A percentile compares a stretch with the other conserved stretches of the same genome.
These are phyloP conservation scores for Trachelus stipa DNA, from an alignment of 2,888 invertebrate species.

Conservation along the genomic window DNA sequence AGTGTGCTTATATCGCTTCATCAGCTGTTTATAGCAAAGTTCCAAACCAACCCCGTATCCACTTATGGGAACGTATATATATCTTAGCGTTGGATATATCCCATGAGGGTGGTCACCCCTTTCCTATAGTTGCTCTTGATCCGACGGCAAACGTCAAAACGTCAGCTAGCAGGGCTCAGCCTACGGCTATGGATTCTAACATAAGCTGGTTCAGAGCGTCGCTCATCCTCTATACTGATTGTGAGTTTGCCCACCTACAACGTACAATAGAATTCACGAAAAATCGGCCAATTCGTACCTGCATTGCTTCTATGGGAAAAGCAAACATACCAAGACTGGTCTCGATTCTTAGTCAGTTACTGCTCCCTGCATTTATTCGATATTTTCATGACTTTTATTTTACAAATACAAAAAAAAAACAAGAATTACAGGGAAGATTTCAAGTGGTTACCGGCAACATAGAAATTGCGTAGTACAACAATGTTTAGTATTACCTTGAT, in stretches of 20 bases:
- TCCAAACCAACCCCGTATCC: constrained; percentile 2
- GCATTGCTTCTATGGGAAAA: constrained; percentile 47
- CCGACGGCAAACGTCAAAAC: constrained; percentile 34
- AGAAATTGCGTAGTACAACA: not conserved
- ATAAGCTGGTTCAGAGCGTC: constrained; percentile 44
- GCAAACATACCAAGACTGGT: constrained; percentile 36
- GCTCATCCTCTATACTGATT: not conserved
- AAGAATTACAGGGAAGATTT: not conserved
- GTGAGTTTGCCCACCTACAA: constrained; percentile 6
- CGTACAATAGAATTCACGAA: constrained; percentile 5
- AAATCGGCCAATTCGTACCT: constrained; percentile 34
- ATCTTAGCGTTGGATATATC: not conserved
- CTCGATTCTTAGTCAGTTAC: not conserved
- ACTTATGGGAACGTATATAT: not conserved
- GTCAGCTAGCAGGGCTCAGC: constrained; percentile 23
- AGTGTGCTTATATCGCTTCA: not conserved
- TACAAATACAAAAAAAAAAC: not conserved
- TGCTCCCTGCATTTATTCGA: not conserved
- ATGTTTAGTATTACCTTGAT: not conserved
- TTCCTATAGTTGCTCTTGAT: not conserved
- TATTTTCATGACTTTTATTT: not conserved
- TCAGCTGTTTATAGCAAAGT: not conserved
- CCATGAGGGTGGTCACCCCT: constrained; percentile 1
- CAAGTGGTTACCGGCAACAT: not conserved
- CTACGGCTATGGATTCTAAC: constrained; percentile 12